Evolutionary conservation across 2,888 invertebrate genomes (phyloP).

Genomic region (Apamea crenata): DNA sequence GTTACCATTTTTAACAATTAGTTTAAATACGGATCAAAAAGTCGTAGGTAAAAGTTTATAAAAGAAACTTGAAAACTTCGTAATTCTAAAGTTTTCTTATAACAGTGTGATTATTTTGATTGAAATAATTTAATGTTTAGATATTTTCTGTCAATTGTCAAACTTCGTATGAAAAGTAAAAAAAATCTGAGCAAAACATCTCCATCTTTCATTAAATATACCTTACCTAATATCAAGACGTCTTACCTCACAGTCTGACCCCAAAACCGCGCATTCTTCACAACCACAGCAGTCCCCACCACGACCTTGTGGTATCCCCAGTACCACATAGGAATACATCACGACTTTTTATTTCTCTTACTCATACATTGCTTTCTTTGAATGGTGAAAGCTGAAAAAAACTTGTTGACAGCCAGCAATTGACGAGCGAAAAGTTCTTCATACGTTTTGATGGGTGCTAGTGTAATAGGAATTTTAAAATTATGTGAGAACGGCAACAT

Average conservation of each 20-base stretch:
- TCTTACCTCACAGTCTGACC: constrained; percentile 6
- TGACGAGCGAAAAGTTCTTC: background rate
- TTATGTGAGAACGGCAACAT: background rate
- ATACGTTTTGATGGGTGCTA: background rate
- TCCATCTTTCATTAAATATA: background rate
- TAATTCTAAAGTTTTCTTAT: too few species aligned
- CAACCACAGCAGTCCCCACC: constrained; percentile 46
- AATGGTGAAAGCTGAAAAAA: background rate
- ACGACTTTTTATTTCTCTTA: background rate
- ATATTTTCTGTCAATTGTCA: too few species aligned
- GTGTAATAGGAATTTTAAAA: constrained; percentile 13
- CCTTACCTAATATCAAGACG: background rate
- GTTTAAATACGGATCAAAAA: too few species aligned
- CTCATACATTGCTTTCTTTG: constrained; percentile 33
- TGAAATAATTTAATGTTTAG: too few species aligned
- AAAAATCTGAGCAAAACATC: background rate
- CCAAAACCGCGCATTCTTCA: constrained; percentile 41
- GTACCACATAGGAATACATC: background rate
- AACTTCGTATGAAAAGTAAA: background rate
- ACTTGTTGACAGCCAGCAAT: constrained; percentile 22
- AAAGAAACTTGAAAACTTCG: background rate
- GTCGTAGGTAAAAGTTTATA: too few species aligned
- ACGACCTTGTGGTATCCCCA: constrained; percentile 27
- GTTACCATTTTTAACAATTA: too few species aligned
- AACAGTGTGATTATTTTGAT: background rate